Base-by-base conservation (phyloP, 2,888 invertebrate species). In the Dolomedes plantarius region DNA sequence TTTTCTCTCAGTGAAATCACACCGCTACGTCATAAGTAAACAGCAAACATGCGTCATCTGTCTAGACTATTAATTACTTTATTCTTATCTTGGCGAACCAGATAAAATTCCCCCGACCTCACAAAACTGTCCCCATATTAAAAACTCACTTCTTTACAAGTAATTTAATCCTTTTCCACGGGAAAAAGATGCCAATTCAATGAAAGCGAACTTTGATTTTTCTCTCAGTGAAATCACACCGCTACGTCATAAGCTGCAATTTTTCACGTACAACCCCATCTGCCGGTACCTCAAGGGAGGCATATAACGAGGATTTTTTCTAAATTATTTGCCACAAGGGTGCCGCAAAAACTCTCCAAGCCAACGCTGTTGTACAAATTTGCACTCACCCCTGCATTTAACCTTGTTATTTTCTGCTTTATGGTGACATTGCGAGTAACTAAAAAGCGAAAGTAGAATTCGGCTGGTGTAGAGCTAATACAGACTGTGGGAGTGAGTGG, bases 351-450 rank as follows among this genome's bases (percentile, higher is more conserved):
- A 23, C 23, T 56, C 11, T 19, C 23, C 56, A 56, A 56, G 56
- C 56, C 56, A 23, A 23, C 56, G 5, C 5, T 56, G 23, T 19
- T 16, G 23, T 23, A 19, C 56, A 56, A 56, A 56, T 56, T 56
- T 23, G 56, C 56, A 16, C 56, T 56, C 56, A 23, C 79, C 79
- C 80, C 41, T 16, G 56, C 56, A 39, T 67, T 80, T 80, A 80
- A 80, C 80, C 80, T 80, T 74, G 67, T 80, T 80, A 80, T 36
- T 32, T 32, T 2, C 67, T 56, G 32, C 31, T 74, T 80, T 80
- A 72, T 65, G 79, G 65, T 7, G 32, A n/a, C n/a, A 23, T 29
- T 39, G 29, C 23, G 23, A 19, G 23, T 23, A 56, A 23, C 56
- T 56, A 56, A 23, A 23, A 56, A 56, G 23, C 16, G 11, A 16